Conservation (phyloP, 2,888 invertebrate species). For the Stratiomys singularior region DNA sequence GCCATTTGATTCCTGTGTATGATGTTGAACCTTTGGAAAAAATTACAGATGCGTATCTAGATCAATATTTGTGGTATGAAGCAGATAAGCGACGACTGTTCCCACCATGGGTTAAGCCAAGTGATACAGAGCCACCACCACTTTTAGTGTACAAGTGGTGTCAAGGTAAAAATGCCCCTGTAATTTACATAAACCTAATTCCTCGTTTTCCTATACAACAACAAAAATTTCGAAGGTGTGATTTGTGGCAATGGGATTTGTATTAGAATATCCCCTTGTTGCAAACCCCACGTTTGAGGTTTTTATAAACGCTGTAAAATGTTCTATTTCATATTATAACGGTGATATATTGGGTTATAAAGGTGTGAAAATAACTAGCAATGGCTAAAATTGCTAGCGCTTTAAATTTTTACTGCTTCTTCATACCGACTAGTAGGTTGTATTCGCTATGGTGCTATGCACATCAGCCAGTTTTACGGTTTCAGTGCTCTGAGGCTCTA, state of each 20-base stretch:
- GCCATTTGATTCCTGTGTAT: constrained; percentile 98
- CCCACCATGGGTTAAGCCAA: constrained; percentile 99
- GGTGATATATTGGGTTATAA: no score
- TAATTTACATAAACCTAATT: no score
- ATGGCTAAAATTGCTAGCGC: no score
- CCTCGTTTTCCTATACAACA: background rate
- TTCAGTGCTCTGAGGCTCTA: no score
- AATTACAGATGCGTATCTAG: constrained; percentile 99
- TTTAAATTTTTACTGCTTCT: no score
- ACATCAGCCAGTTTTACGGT: no score
- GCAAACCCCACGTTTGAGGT: constrained; percentile 74
- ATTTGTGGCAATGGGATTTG: constrained; percentile 75
- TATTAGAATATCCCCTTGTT: constrained; percentile 74
- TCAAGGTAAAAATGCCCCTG: constrained; percentile 78
- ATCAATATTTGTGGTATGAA: constrained; percentile 99
- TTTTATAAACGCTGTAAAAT: background rate
- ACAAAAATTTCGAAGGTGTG: constrained; percentile 68
- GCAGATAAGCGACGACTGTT: constrained; percentile 97
- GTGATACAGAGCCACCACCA: constrained; percentile 97
- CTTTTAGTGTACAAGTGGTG: constrained; percentile 98
- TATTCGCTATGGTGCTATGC: no score
- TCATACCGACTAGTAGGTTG: no score
- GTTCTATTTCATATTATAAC: no score
- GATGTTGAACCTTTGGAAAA: constrained; percentile 99
- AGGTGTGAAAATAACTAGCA: no score